Base-by-base conservation (phyloP, 2,888 invertebrate species). In the Dicyrtomina minuta region DNA sequence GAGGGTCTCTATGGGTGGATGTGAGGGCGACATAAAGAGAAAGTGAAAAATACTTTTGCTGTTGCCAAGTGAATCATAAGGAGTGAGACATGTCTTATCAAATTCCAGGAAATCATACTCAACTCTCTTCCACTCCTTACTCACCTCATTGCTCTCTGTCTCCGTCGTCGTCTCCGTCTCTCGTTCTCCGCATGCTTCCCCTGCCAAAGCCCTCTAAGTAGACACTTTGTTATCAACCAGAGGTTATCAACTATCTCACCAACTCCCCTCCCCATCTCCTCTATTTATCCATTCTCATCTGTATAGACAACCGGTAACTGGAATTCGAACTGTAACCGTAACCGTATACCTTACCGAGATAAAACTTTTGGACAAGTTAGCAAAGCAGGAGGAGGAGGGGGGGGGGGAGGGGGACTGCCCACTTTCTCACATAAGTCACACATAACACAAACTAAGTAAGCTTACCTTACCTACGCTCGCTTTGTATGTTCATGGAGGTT, bases 31-130 rank as follows among this genome's bases (percentile, higher is more conserved):
- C 13, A 46, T 15, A 15, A 55, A 26, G 26, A 15, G 27, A 55
- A 55, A 22, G 55, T 55, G 55, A 55, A 22, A 55, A 55, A 55
- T 55, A 27, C 27, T 55, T 55, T 26, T 55, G 55, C 55, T 55
- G 55, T 24, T 55, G 26, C 55, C 26, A 55, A 55, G 24, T 55
- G 55, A 55, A 26, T 55, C 27, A 55, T 55, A 55, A 55, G 55
- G 55, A 55, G 22, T 2, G 15, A 24, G 24, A 24, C 55, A 55
- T 55, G 55, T 27, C 55, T 55, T 55, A 55, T 55, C 55, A 12
- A 55, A 55, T 55, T 55, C 55, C 26, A 15, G 24, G 55, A 55
- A 55, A 55, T 55, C 27, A 15, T 55, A 26, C 55, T 55, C 55
- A 33, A 33, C 33, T 24, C 55, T 24, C 55, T 55, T 12, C 26